Evolutionary conservation across 2,797 vertebrate genomes (phyloP), one percentile per base, ranked within the genome.

Genomic region (Columba guinea): DNA sequence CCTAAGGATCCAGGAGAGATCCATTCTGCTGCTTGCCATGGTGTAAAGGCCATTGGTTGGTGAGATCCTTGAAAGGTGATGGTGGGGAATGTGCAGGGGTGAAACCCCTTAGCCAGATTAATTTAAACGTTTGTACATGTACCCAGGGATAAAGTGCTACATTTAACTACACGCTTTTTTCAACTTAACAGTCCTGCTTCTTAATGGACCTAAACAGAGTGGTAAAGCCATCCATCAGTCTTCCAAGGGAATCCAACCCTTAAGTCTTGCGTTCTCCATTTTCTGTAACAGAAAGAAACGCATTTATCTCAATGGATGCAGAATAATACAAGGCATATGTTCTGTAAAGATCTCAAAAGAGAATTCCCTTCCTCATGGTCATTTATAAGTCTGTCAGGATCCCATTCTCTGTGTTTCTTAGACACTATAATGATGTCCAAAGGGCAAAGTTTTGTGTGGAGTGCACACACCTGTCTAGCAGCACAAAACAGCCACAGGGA

Each of bases 381-480:
- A 94, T 95, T 94, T 96, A 26, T 95, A 95, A 93, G 91, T 75
- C 82, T 96, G 89, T 88, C 94, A 96, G 53, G 79, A 86, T 90
- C 77, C 80, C 76, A 58, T 82, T 70, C 78, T 84, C 85, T 49
- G 22, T 87, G 79, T 94, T 90, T 91, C 87, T 87, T 81, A 87
- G 91, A 79, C 96, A 77, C 52, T 84, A 48, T 90, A 94, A 95
- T 87, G 84, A 94, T 95, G 84, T 94, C 90, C 55, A 69, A 96
- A 95, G 95, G 89, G 90, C 92, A 96, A 83, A 82, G 88, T 93
- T 95, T 93, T 93, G 90, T 90, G 78, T 9, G 9, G 79, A 93
- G 84, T 67, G 74, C 90, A 93, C 93, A 95, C 94, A 96, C 96
- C 96, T 96, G 94, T 96, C 94, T 83, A 93, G 82, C 68, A 93